Evolutionary conservation across 2,797 vertebrate species (phyloP).

Genomic region (Tragelaphus oryx): DNA sequence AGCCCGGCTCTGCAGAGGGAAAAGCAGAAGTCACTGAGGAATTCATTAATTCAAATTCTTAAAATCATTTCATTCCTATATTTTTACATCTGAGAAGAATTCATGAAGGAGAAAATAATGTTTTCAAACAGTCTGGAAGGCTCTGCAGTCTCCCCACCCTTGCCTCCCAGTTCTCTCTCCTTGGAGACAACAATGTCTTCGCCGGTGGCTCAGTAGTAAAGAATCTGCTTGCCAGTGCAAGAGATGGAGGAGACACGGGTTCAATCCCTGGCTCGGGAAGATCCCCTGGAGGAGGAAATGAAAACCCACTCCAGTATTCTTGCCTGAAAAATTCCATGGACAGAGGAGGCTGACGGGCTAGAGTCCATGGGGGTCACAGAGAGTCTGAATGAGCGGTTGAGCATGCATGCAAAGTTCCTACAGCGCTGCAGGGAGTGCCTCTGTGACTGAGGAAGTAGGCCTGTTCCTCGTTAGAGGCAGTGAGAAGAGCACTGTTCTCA

Average conservation of each 20-base stretch:
- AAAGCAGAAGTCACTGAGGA: neutral
- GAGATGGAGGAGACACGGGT: neutral
- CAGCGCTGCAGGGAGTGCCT: neutral
- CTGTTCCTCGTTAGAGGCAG: neutral
- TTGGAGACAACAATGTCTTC: neutral
- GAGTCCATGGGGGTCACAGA: neutral
- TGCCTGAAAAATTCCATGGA: neutral
- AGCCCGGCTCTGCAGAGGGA: neutral
- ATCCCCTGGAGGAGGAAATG: neutral
- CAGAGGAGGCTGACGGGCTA: neutral
- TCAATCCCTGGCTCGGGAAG: neutral
- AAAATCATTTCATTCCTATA: neutral
- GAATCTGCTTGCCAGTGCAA: neutral
- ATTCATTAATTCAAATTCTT: conserved; percentile 28
- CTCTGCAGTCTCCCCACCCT: neutral
- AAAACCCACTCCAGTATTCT: neutral
- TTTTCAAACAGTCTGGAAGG: neutral
- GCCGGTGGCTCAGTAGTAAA: neutral
- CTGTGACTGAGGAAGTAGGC: neutral
- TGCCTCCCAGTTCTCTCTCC: neutral
- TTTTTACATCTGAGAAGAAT: conserved; percentile 24
- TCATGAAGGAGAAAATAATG: neutral
- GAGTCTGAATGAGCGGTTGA: neutral
- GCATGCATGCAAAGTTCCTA: neutral
- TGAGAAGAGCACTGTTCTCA: neutral